These are phyloP conservation scores for Clarias pachynema DNA, from an alignment of 2,797 vertebrate genomes.

Conservation along the genomic window DNA sequence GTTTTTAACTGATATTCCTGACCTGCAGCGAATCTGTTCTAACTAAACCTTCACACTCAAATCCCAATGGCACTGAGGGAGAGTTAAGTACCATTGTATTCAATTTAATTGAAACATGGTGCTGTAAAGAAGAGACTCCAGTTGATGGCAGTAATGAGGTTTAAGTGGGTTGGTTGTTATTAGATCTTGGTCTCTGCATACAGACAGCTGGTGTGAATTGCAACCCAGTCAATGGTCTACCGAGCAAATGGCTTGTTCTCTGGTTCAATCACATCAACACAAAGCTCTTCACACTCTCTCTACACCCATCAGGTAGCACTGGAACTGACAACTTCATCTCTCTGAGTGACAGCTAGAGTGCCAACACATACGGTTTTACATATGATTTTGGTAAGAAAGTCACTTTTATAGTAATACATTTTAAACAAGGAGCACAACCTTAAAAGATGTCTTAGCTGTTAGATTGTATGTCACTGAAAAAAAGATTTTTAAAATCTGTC, in stretches of 20 bases:
- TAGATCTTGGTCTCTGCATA: neutral
- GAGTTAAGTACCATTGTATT: neutral
- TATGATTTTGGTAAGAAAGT: neutral
- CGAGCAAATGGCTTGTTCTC: neutral
- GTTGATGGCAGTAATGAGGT: slow-evolving; percentile 13
- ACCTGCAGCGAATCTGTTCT: neutral
- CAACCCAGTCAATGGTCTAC: neutral
- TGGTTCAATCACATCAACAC: neutral
- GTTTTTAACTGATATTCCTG: neutral
- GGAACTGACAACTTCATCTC: neutral
- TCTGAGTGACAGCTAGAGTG: neutral
- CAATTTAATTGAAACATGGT: neutral
- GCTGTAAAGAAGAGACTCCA: neutral
- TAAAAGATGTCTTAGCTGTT: neutral
- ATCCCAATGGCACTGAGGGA: neutral
- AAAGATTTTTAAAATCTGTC: too few relatives aligned
- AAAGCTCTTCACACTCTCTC: neutral
- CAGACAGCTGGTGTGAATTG: neutral
- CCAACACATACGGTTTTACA: neutral
- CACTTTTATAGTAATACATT: neutral
- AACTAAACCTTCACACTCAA: neutral
- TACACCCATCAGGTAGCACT: neutral
- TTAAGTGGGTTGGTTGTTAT: slow-evolving; percentile 5
- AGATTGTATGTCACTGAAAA: neutral
- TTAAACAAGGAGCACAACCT: neutral